These are phyloP conservation scores for Eumacrocentrus americanus DNA, from an alignment of 2,888 invertebrate genomes.

Conservation along the genomic window DNA sequence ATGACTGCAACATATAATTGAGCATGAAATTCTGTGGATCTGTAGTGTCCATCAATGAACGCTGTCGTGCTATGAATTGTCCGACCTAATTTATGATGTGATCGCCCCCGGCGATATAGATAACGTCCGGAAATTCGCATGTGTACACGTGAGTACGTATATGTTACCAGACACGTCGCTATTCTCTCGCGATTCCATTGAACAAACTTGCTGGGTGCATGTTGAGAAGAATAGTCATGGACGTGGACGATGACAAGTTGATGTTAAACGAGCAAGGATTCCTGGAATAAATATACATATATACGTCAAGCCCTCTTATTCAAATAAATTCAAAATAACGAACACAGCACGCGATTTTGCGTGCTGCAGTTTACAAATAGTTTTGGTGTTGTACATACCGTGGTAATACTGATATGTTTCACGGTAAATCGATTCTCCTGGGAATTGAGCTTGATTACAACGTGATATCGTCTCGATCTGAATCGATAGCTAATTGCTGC, in stretches of 20 bases:
- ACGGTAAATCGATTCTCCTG: not conserved
- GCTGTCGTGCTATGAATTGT: conserved; percentile 4
- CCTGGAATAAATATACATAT: too few relatives aligned
- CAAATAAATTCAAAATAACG: too few relatives aligned
- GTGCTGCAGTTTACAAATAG: too few relatives aligned
- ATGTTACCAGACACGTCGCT: not conserved
- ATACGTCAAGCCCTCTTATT: too few relatives aligned
- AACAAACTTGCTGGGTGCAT: not conserved
- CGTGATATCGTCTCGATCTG: not conserved
- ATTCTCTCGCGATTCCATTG: not conserved
- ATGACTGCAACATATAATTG: conserved; percentile 5
- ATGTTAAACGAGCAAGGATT: not conserved
- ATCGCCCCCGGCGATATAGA: not conserved
- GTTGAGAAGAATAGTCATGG: not conserved
- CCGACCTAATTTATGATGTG: conserved; percentile 8
- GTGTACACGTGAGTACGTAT: not conserved
- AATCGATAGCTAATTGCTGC: not conserved
- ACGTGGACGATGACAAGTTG: not conserved
- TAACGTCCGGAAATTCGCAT: not conserved
- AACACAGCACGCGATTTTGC: too few relatives aligned
- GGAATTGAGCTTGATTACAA: not conserved
- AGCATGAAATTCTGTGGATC: not conserved
- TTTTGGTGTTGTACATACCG: too few relatives aligned
- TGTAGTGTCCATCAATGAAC: conserved; percentile 1
- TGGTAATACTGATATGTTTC: too few relatives aligned